Percentiles rank a stretch among this genome's conserved stretches.
These are phyloP conservation scores for Apodemia duryi DNA, from an alignment of 2,888 invertebrate species.

Conservation along the genomic window DNA sequence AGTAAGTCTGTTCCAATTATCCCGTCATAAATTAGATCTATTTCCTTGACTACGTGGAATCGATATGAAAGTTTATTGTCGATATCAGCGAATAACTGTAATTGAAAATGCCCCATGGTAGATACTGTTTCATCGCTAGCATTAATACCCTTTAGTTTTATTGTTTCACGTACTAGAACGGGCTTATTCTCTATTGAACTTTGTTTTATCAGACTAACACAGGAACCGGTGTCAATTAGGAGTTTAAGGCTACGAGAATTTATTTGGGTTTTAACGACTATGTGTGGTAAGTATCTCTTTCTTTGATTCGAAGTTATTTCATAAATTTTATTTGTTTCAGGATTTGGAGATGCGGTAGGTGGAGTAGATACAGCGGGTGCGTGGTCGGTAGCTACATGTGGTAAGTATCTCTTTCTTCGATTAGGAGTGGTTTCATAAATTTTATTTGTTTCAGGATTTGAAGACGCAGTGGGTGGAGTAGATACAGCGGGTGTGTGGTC, in stretches of 20 bases:
- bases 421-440: not conserved
- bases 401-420: not conserved
- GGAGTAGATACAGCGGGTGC: no score
- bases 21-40: no score
- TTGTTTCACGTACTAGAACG: not conserved
- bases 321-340: not conserved
- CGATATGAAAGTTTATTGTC: no score
- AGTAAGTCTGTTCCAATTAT: no score
- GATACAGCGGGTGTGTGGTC: not conserved
- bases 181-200: not conserved
- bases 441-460: not conserved
- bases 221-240: not conserved
- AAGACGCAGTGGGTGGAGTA: no score
- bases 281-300: not conserved
- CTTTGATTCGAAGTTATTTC: not conserved
- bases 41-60: no score
- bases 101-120: not conserved
- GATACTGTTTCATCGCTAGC: slow-evolving; percentile 13
- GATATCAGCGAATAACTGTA: no score
- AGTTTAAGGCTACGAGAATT: not conserved
- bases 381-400: not conserved
- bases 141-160: slow-evolving; percentile 22
- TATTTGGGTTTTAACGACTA: not conserved
- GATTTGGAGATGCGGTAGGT: not conserved
- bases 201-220: not conserved